Evolutionary conservation across 2,113 vertebrate species (phyloP).

Genomic region (Lontra canadensis): DNA sequence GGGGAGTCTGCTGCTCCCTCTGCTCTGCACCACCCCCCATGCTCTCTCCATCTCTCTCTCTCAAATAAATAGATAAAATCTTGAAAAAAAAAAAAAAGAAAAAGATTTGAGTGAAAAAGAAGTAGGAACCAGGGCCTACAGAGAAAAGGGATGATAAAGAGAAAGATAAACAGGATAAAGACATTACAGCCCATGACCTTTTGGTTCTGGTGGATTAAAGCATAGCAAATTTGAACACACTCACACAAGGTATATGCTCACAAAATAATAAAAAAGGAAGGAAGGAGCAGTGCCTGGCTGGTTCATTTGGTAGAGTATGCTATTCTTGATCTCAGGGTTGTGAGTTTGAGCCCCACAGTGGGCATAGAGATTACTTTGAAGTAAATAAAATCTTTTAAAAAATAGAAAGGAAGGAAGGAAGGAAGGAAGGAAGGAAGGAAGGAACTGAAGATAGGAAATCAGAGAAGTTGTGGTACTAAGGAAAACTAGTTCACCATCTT

Average conservation of each 20-base stretch:
- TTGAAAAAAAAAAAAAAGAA: background rate
- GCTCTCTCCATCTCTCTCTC: background rate
- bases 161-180: background rate
- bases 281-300: background rate
- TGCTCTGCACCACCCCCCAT: background rate
- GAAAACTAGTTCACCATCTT: background rate
- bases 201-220: background rate
- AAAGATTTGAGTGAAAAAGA: background rate
- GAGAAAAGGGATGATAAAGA: background rate
- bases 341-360: background rate
- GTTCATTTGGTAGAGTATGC: background rate
- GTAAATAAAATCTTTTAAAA: background rate
- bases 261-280: constrained; percentile 19
- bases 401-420: background rate
- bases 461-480: background rate
- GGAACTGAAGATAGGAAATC: background rate
- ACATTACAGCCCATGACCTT: background rate
- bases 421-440: background rate
- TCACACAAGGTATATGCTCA: background rate
- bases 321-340: background rate
- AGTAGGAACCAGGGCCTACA: background rate
- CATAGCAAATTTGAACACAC: background rate
- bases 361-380: background rate
- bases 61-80: background rate
- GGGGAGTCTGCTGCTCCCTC: background rate